Base-by-base conservation (phyloP, 2,888 invertebrate species). In the Azorinus chamasolen region DNA sequence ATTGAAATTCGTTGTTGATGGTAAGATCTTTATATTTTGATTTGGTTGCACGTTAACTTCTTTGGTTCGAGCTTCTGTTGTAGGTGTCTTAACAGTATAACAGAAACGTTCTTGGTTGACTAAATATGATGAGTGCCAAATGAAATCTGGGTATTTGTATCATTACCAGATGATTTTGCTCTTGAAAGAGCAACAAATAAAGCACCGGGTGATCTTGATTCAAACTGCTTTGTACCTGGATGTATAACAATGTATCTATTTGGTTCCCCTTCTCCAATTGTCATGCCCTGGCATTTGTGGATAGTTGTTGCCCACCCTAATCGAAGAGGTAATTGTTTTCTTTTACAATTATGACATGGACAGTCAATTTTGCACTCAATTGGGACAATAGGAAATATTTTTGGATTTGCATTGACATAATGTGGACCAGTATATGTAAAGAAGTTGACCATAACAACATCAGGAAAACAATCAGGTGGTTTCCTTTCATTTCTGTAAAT, bases 371-470 rank as follows among this genome's bases (percentile, higher is more conserved):
- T 58, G 41, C 79, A 71, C 51, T 77, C 55, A n/a, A 79, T 53
- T n/a, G 79, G 75, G 18, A 66, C 50, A 53, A 78, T 68, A n/a
- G 83, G 72, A n/a, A 72, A 62, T n/a, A 74, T 12, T 54, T 61
- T 69, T 1, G 72, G 73, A 25, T 59, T 39, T 6, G 25, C 20
- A 27, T 20, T 10, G 2, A 83, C n/a, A 57, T 66, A 83, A n/a
- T 66, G 14, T 37, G 69, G 77, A 12, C 83, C 83, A 46, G 54
- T 58, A 27, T 77, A 74, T 18, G 61, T 76, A 2, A 8, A n/a
- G 58, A 81, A 84, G 10, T 71, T 46, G 8, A 86, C 83, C 71
- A 83, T 80, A 2, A 85, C 78, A 48, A 76, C 81, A 69, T 69
- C 66, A 18, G 84, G 81, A 22, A 75, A 46, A 20, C 65, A 55